Base-by-base conservation (phyloP, 64 coral and sea anemone genomes). In the Cladopsammia gracilis region DNA sequence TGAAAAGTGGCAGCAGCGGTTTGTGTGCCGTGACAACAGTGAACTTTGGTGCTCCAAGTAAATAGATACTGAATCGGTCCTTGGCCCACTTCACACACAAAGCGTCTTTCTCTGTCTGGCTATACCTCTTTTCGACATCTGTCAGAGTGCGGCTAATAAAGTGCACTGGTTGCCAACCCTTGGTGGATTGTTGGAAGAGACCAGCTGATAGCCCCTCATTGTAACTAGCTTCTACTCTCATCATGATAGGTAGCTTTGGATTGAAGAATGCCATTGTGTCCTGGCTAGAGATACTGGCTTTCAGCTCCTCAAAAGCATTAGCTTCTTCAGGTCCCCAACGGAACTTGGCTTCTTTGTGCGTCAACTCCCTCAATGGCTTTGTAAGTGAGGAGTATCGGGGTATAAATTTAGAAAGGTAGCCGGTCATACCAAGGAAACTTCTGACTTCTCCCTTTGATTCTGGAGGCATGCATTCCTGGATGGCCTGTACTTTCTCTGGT, bases 341-440 rank as follows among this genome's bases (percentile, higher is more conserved):
- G 58, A 93, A 93, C 71, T 86, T 86, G 9, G 69, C 67, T 4
- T 93, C 91, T 34, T 77, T 93, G 6, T 65, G 71, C 34, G 91
- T 93, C 23, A 86, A 25, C 23, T 76, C 60, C 23, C 57, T 19
- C 20, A 93, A 50, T 45, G 81, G 91, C 44, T 51, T 62, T 19
- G 59, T 78, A 12, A 92, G 47, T 5, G 73, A 54, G 10, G 75
- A 61, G 22, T 91, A 91, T 10, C 49, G 4, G 26, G 64, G 62
- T 50, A 91, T 91, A 59, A 82, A 91, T 20, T 91, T n/a, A 82
- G 77, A 50, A 43, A 91, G 16, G 83, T 67, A n/a, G n/a, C n/a
- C n/a, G n/a, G n/a, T n/a, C 89, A 96, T 91, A 7, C 83, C 89
- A 45, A 96, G 62, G 22, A 96, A 96, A 71, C 94, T 88, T 65